These are phyloP conservation scores for Myiopsitta monachus DNA, from an alignment of 2,113 vertebrate genomes.

Conservation along the genomic window DNA sequence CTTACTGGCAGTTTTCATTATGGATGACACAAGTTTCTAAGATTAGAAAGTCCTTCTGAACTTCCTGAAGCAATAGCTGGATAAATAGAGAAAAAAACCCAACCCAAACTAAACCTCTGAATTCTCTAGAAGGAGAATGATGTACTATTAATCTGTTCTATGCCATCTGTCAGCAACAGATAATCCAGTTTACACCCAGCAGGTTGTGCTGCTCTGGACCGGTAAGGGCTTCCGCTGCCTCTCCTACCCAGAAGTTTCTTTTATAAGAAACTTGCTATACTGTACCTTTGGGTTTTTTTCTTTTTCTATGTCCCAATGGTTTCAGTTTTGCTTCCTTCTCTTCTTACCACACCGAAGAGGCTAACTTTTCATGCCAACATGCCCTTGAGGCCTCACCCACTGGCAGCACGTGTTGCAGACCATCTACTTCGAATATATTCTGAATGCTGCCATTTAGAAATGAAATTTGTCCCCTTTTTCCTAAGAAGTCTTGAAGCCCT, in stretches of 20 bases:
- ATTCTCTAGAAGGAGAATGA: background rate
- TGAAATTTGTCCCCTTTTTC: background rate
- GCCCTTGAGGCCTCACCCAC: background rate
- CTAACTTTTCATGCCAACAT: background rate
- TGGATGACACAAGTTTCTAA: background rate
- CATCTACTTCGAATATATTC: background rate
- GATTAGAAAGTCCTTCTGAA: background rate
- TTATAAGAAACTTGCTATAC: background rate
- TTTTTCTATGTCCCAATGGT: background rate
- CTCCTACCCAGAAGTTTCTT: background rate
- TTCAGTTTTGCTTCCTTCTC: background rate
- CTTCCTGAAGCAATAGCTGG: background rate
- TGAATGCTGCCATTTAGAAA: background rate
- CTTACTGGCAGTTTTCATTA: background rate
- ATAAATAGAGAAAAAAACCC: background rate
- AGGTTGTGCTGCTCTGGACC: background rate
- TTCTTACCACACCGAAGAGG: accelerated
- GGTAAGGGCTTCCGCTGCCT: background rate
- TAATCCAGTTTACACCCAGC: background rate
- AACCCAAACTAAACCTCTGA: background rate
- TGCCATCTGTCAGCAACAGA: background rate
- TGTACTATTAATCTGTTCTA: background rate
- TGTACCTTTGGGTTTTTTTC: background rate
- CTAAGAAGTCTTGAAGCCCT: background rate
- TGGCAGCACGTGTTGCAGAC: background rate